These are phyloP conservation scores for Ciconia nigra DNA, from an alignment of 2,797 vertebrate species.

Conservation along the genomic window DNA sequence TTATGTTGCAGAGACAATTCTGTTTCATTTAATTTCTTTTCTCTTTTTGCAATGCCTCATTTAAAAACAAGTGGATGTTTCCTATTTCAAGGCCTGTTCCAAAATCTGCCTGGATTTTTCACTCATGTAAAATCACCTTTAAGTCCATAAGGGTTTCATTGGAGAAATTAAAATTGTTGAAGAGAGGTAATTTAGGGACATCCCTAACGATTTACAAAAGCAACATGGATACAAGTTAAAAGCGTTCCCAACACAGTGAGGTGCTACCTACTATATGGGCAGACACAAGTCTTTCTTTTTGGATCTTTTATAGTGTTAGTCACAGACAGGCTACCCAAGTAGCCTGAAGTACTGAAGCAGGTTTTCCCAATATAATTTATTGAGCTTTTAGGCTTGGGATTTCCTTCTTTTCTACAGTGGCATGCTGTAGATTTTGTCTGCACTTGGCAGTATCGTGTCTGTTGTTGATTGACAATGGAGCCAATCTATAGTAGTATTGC, in stretches of 20 bases:
- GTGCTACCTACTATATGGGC: background rate
- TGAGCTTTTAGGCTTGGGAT: background rate
- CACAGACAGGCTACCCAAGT: background rate
- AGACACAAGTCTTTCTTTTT: background rate
- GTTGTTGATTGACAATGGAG: background rate
- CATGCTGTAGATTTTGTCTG: background rate
- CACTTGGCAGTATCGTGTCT: fast-evolving
- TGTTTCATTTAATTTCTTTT: background rate
- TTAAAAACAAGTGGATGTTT: background rate
- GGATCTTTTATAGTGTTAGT: background rate
- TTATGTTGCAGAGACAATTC: background rate
- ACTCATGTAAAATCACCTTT: background rate
- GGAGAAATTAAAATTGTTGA: background rate
- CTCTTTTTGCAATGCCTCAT: background rate
- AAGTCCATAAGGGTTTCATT: background rate
- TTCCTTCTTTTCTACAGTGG: background rate
- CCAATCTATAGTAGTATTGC: background rate
- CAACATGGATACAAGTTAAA: background rate
- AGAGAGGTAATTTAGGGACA: background rate
- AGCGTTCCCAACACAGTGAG: background rate
- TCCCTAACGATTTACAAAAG: background rate
- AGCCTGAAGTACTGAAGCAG: background rate
- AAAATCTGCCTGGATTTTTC: background rate
- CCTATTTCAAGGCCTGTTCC: background rate
- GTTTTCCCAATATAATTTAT: background rate